Evolutionary conservation across 2,888 invertebrate species (phyloP), one percentile per base, ranked within the genome.

Genomic region (Tortrix viridana): DNA sequence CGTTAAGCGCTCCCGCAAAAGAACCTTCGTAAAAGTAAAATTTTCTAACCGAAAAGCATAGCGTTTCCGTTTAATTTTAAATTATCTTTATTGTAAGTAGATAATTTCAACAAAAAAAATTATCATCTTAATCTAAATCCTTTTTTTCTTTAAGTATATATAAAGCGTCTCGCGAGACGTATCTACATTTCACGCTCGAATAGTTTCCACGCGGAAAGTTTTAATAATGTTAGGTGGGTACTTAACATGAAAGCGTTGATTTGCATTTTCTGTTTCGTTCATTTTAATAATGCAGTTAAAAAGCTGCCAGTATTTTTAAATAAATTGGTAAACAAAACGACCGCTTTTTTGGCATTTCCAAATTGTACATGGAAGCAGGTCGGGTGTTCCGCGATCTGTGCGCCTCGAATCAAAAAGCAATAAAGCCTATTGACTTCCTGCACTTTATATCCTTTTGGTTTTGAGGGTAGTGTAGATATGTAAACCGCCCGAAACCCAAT

Each of bases 401-500:
- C 26, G 26, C 26, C 2, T 26, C 9, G 9, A 26, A 26, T 9
- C 32, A 32, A 32, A 32, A 12, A 3, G 32, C 32, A 12, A 32
- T 32, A 9, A 12, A 32, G 12, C 3, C 3, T 32, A 32, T 32
- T 12, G 12, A 32, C 32, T 32, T 32, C 32, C 32, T 7, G 12
- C 12, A 32, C 32, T 32, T 32, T 32, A 32, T 3, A 12, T 32
- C 32, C 32, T 32, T 82, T 83, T 75, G 75, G 41, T n/a, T 74
- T 69, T 79, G 70, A 68, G 73, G 68, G 72, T 75, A 12, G 6
- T 37, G 50, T 37, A 76, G 74, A 74, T 75, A 75, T 74, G 75
- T 74, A 77, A 76, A 77, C 70, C 72, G 74, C 68, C 72, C 71
- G 74, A 76, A 80, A 77, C 74, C 74, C 74, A 76, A 72, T 74